phyloP scores from a whole-genome alignment of 2,797 vertebrate species.

The Rhinogobio ventralis region DNA sequence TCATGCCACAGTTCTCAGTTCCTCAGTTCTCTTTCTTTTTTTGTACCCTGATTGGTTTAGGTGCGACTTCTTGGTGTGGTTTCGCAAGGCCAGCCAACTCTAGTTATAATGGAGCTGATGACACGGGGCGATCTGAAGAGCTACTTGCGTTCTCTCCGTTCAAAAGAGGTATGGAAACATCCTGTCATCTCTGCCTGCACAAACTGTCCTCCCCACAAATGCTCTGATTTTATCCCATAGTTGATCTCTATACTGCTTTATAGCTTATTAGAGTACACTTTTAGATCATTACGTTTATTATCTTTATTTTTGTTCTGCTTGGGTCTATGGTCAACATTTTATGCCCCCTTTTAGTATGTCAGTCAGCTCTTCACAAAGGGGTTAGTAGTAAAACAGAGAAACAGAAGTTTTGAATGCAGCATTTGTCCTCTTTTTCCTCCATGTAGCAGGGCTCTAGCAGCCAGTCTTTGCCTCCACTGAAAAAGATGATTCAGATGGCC shows the following conservation, averaged over 20 bases:
- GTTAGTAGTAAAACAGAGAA: background rate
- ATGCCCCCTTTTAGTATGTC: background rate
- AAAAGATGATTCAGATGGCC: conserved; percentile 99
- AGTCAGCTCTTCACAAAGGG: background rate
- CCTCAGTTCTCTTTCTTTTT: conserved; percentile 1
- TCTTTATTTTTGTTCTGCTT: background rate
- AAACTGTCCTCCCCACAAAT: background rate
- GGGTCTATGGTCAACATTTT: background rate
- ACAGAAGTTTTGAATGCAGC: conserved; percentile 1
- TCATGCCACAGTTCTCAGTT: background rate
- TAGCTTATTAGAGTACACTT: conserved; percentile 9
- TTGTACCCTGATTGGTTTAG: conserved; percentile 72
- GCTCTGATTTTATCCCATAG: background rate
- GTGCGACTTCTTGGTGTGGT: conserved; percentile 96
- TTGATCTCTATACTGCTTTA: background rate
- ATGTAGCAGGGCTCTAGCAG: conserved; percentile 83
- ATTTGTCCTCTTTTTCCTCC: background rate
- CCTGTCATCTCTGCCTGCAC: background rate
- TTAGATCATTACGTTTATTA: background rate
- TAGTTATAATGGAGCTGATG: conserved; percentile 99
- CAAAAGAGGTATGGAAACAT: conserved; percentile 86
- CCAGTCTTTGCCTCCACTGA: conserved; percentile 89
- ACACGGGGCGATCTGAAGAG: conserved; percentile 98
- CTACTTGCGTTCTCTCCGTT: conserved; percentile 91
- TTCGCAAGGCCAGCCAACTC: conserved; percentile 96